Conservation (phyloP, 2,888 invertebrate species). For the Leptura quadrifasciata region DNA sequence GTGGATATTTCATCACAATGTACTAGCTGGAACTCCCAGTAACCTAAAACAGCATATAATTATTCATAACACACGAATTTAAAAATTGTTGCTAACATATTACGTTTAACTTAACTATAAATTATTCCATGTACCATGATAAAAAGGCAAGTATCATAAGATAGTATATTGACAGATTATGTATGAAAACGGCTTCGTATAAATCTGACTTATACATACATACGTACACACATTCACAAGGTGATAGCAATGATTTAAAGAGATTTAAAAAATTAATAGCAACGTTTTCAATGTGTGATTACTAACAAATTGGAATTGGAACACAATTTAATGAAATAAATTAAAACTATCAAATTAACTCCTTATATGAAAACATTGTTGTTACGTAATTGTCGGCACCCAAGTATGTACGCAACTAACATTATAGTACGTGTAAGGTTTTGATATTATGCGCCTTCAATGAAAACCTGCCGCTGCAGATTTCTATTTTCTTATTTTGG, state of each 20-base stretch:
- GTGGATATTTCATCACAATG: neutral
- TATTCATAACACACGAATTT: slow-evolving; percentile 2
- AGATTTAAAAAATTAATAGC: slow-evolving; percentile 35
- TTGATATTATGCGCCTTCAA: slow-evolving; percentile 30
- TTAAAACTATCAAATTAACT: slow-evolving; percentile 63
- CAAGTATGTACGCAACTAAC: slow-evolving; percentile 52
- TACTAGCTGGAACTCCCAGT: neutral
- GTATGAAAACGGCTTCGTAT: neutral
- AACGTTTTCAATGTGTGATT: slow-evolving; percentile 44
- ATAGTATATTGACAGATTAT: slow-evolving; percentile 10
- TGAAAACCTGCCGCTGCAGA: slow-evolving; percentile 33
- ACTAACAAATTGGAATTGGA: slow-evolving; percentile 59
- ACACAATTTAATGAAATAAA: slow-evolving; percentile 64
- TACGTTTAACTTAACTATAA: slow-evolving; percentile 11
- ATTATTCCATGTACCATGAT: neutral
- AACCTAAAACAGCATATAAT: neutral
- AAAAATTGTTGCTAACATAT: slow-evolving; percentile 11
- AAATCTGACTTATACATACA: neutral
- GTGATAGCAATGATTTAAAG: slow-evolving; percentile 29
- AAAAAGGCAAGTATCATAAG: slow-evolving; percentile 9
- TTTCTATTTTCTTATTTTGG: slow-evolving; percentile 52
- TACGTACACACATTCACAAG: slow-evolving; percentile 18
- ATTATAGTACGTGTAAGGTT: slow-evolving; percentile 43
- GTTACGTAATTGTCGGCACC: slow-evolving; percentile 54
- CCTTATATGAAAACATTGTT: slow-evolving; percentile 59